Evolutionary conservation across 2,797 vertebrate genomes (phyloP), one percentile per base, ranked within the genome.

Genomic region (Xerus rutilus): DNA sequence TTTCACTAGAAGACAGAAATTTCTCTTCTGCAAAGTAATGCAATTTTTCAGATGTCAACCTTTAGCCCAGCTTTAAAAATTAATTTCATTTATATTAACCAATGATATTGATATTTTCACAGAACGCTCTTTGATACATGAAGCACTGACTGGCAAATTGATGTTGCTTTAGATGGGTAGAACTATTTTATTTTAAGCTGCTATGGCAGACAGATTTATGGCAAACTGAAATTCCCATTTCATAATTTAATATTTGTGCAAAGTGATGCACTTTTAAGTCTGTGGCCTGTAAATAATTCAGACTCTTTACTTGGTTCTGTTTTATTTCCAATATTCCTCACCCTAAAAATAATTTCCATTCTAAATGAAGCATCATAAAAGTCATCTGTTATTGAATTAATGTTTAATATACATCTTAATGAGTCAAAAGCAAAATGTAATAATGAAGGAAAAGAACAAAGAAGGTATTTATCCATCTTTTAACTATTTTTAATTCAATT

Each of bases 1-100:
- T 99, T 99, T 99, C 98, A 99, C 99, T 99, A 98, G 98, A 99
- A 99, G 98, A 99, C 99, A 99, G 98, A 99, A 98, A 99, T 99
- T 99, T 99, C 98, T 99, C 98, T 99, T 99, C 98, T 98, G 98
- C 98, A 99, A 99, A 99, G 98, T 99, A 99, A 99, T 98, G 98
- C 98, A 99, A 99, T 99, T 99, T 99, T 99, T 99, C 99, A 99
- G 98, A 98, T 98, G 99, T 99, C 99, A 99, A 99, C 99, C 99
- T 99, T 99, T 99, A 99, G 98, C 98, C 98, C 95, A 98, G 99
- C 98, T 98, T 98, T 98, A 98, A 99, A 98, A 99, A 98, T 99
- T 99, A 98, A 99, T 99, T 99, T 99, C 98, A 99, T 99, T 99
- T 99, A 99, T 99, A 99, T 98, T 99, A 99, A 98, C 98, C 98